Percentiles rank a stretch among this genome's conserved stretches.
phyloP scores from a whole-genome alignment of 2,797 vertebrate genomes.

The Odontamblyopus lacepedii region DNA sequence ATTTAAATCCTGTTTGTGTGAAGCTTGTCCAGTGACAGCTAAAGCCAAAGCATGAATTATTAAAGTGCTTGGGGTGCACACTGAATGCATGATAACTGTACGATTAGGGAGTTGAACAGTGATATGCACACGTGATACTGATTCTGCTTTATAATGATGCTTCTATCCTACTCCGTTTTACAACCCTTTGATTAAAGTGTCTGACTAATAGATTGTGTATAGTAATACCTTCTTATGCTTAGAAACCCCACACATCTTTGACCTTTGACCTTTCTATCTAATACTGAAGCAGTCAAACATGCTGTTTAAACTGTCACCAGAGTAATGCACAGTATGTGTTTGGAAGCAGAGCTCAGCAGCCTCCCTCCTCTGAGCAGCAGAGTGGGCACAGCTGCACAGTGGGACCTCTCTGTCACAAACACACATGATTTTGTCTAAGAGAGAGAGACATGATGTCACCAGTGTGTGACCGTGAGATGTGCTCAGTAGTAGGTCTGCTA shows the following conservation, averaged over 20 bases:
- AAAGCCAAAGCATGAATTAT: constrained; percentile 51
- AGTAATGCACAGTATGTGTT: neutral
- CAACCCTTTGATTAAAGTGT: no score
- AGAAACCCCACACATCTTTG: no score
- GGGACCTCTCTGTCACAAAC: no score
- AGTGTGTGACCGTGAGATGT: neutral
- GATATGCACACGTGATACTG: constrained; percentile 18
- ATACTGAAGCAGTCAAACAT: neutral
- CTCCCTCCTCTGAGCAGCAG: neutral
- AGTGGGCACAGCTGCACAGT: neutral
- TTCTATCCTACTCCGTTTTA: no score
- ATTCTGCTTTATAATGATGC: neutral
- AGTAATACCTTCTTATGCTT: no score
- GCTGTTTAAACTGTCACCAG: neutral
- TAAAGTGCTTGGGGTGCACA: constrained; percentile 34
- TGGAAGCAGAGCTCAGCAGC: neutral
- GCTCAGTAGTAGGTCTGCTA: neutral
- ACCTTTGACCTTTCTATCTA: no score
- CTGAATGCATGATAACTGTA: constrained; percentile 51
- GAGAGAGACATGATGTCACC: neutral
- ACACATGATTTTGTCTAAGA: neutral
- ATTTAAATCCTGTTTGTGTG: constrained; percentile 51
- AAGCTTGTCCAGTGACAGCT: constrained; percentile 27
- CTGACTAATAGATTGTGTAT: no score
- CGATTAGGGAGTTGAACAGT: constrained; percentile 41